Evolutionary conservation across 2,113 vertebrate species (phyloP).

Genomic region (Murina feae): DNA sequence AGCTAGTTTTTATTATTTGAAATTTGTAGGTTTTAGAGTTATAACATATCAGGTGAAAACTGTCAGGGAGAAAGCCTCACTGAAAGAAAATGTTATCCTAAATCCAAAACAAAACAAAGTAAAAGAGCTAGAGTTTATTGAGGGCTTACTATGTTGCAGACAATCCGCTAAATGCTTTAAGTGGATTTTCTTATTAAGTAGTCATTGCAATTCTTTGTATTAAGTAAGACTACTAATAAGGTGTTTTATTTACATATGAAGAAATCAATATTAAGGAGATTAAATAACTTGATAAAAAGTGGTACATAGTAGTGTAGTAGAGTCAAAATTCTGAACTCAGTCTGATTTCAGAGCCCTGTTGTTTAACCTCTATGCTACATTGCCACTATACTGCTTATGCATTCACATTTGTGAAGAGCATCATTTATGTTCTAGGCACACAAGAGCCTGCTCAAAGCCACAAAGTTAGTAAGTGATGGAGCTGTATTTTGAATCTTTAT

Average conservation of each 20-base stretch:
- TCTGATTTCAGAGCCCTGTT: not conserved
- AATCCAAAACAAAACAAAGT: not conserved
- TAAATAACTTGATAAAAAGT: not conserved
- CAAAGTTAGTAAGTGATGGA: not conserved
- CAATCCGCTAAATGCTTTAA: not conserved
- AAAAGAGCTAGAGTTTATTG: not conserved
- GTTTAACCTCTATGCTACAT: not conserved
- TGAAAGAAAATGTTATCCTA: not conserved
- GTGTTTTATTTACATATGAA: not conserved
- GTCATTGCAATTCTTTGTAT: not conserved
- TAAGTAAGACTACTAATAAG: not conserved
- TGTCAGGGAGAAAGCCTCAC: not conserved
- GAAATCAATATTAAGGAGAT: not conserved
- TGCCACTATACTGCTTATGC: not conserved
- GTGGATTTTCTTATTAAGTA: conserved; percentile 10
- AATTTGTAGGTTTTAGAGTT: not conserved
- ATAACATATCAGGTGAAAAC: not conserved
- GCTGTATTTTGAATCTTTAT: conserved; percentile 2
- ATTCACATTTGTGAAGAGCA: not conserved
- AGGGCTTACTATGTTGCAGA: not conserved
- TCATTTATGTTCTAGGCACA: not conserved
- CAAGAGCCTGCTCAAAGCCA: not conserved
- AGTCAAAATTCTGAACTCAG: not conserved
- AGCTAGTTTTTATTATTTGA: not conserved
- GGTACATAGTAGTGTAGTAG: not conserved